Percentiles rank a stretch among this genome's conserved stretches.
These are phyloP conservation scores for Antechinus stuartii DNA, from an alignment of 2,113 vertebrate genomes.

Conservation along the genomic window DNA sequence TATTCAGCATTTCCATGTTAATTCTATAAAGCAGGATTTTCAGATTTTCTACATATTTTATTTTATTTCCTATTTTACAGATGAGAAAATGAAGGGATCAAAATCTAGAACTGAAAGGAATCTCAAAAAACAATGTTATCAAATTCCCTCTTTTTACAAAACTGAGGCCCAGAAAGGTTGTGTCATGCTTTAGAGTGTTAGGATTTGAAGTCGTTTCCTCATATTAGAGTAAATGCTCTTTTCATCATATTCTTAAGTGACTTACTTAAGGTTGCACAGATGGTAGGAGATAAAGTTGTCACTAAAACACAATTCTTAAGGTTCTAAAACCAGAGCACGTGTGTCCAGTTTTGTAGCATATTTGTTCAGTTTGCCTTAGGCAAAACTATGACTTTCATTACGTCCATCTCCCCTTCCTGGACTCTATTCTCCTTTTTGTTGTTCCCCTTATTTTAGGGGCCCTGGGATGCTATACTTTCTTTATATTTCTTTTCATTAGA, in stretches of 20 bases:
- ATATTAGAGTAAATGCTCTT: background rate
- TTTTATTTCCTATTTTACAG: background rate
- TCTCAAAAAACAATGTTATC: background rate
- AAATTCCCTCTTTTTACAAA: background rate
- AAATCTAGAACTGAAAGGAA: background rate
- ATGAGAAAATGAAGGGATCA: background rate
- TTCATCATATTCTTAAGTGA: background rate
- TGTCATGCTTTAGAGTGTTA: background rate
- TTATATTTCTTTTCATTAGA: background rate
- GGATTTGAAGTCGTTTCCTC: background rate
- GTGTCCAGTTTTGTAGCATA: background rate
- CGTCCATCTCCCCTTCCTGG: background rate
- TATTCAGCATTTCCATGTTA: background rate
- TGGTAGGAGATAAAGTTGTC: background rate
- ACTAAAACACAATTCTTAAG: background rate
- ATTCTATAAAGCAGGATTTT: background rate
- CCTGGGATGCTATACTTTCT: background rate
- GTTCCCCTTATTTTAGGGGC: background rate
- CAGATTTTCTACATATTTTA: background rate
- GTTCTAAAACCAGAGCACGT: background rate
- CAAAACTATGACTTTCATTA: background rate
- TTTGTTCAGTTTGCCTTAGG: background rate
- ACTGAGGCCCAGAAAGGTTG: background rate
- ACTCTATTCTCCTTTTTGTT: background rate
- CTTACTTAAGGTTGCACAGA: background rate